Conservation (phyloP, 2,797 vertebrate species). For the Oceanodroma leucorhoa region DNA sequence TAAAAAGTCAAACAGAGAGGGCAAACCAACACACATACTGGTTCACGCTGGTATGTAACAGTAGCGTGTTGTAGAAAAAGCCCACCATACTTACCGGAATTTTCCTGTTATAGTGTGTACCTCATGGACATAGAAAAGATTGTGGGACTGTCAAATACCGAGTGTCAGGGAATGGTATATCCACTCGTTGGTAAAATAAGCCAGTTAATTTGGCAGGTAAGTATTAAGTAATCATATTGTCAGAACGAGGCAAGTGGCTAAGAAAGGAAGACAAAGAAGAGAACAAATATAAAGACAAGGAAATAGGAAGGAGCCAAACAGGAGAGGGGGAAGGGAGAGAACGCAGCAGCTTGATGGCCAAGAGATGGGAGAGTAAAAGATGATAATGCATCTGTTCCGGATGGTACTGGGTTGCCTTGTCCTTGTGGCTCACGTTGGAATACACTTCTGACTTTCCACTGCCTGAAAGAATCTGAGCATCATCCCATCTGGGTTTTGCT, state of each 20-base stretch:
- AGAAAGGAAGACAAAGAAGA: slow-evolving; percentile 74
- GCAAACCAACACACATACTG: slow-evolving; percentile 20
- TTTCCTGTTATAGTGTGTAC: slow-evolving; percentile 41
- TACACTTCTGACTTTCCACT: neutral
- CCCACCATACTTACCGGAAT: slow-evolving; percentile 39
- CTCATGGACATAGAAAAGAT: slow-evolving; percentile 66
- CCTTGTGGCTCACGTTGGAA: fast-evolving
- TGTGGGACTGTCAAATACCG: slow-evolving; percentile 64
- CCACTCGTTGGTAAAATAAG: slow-evolving; percentile 80
- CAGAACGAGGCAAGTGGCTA: slow-evolving; percentile 69
- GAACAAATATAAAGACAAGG: slow-evolving; percentile 29
- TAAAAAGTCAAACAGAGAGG: slow-evolving; percentile 58
- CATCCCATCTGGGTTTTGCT: neutral
- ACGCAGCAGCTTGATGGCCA: neutral
- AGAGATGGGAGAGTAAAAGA: fast-evolving
- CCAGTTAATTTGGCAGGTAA: slow-evolving; percentile 82
- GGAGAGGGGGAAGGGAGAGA: slow-evolving; percentile 18
- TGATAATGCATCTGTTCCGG: neutral
- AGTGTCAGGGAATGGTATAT: slow-evolving; percentile 74
- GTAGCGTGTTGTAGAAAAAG: neutral
- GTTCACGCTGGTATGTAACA: slow-evolving; percentile 42
- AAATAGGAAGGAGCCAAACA: slow-evolving; percentile 55
- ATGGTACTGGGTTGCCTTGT: neutral
- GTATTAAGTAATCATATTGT: slow-evolving; percentile 81
- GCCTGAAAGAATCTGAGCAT: neutral